Evolutionary conservation across 2,797 vertebrate species (phyloP), one percentile per base, ranked within the genome.

Genomic region (Hemibagrus guttatus): DNA sequence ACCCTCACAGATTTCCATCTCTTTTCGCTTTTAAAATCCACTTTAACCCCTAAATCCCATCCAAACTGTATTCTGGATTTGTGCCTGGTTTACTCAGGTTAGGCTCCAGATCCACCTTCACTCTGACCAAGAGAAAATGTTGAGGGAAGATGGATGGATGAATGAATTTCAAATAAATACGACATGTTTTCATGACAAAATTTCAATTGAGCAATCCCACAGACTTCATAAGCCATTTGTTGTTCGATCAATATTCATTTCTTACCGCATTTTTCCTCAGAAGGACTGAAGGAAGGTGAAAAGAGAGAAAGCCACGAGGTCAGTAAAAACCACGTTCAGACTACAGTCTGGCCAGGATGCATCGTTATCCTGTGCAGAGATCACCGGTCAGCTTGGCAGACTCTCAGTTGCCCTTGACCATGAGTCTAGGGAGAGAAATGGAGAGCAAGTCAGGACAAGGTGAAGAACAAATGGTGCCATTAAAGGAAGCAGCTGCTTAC

Each of bases 401-500:
- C 68, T 86, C 82, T 89, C 84, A 76, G 19, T 63, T 87, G 84
- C 88, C 90, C 91, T 90, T 91, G 90, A 89, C 88, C 83, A 61
- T 31, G 83, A 83, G 85, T 82, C 69, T 83, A 85, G 78, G 68
- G 80, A 87, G 89, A 71, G 85, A 82, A 80, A 78, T 61, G 82
- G 87, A 87, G 89, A 83, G 86, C 84, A 84, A 88, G 87, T 90
- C 88, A 13, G 82, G 76, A 90, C 0, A 74, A 88, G 88, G 85
- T 90, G 90, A 91, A 90, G 90, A 90, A 93, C 86, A 94, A 93
- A 92, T 88, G 58, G 91, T 90, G 87, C 89, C 88, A 86, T 92
- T 90, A 92, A 93, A 92, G 12, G 85, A 42, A 87, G 84, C 78
- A 93, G 91, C 86, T 90, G 86, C 81, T 93, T 91, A 87, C 91